phyloP scores from a whole-genome alignment of 2,113 vertebrate genomes.

The Sarotherodon lohbergeri region DNA sequence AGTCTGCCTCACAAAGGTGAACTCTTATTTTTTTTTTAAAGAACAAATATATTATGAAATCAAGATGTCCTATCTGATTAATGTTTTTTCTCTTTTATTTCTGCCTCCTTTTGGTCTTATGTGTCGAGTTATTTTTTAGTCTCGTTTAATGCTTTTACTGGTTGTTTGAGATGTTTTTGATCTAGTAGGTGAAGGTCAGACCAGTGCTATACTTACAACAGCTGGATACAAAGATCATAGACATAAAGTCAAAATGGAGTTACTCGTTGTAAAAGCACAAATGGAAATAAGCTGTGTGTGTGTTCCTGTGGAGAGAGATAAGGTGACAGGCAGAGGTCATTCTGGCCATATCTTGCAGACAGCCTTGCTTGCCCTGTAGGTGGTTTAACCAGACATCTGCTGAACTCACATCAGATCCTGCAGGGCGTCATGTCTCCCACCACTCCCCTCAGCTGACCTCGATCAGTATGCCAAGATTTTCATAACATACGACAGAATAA shows the following conservation, averaged over 20 bases:
- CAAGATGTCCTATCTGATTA: neutral
- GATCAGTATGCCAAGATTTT: constrained; percentile 34
- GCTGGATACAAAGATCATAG: neutral
- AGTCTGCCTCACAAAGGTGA: neutral
- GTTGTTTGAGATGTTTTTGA: neutral
- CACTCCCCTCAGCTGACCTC: constrained; percentile 32
- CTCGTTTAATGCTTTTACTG: neutral
- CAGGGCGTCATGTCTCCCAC: constrained; percentile 8
- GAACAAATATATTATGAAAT: neutral
- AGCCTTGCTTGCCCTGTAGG: constrained; percentile 35
- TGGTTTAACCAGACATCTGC: constrained; percentile 45
- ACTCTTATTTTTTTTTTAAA: neutral
- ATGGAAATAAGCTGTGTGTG: neutral
- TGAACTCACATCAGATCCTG: constrained; percentile 44
- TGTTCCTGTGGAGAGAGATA: constrained; percentile 27
- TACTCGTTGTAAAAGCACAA: neutral
- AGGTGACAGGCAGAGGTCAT: constrained; percentile 55
- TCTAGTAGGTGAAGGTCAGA: neutral
- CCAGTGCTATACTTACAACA: neutral
- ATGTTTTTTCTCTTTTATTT: neutral
- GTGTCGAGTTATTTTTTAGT: neutral
- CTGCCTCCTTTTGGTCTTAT: neutral
- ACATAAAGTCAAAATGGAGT: neutral
- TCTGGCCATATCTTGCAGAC: constrained; percentile 39
- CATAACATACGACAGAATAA: constrained; percentile 28